phyloP scores from a whole-genome alignment of 1,140 invertebrate genomes.

The Onthophagus taurus region DNA sequence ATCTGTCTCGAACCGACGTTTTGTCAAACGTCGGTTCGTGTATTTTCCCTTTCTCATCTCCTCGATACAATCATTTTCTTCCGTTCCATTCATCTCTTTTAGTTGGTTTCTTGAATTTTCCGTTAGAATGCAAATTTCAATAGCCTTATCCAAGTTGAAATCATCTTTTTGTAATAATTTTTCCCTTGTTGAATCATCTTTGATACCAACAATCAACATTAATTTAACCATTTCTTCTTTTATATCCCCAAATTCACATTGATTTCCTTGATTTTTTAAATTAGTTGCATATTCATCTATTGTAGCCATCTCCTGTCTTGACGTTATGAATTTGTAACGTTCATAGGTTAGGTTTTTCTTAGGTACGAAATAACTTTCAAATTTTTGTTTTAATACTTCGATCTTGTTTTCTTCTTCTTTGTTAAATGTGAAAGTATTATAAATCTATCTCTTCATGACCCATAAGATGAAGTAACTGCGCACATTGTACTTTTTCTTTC shows the following conservation, averaged over 20 bases:
- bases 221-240: neutral
- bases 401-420: constrained; percentile 25
- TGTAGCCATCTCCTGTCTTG: constrained; percentile 11
- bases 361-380: constrained; percentile 21
- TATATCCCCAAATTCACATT: neutral
- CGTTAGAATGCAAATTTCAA: constrained; percentile 10
- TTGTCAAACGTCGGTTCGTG: too few species aligned
- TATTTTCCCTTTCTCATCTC: too few species aligned
- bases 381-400: constrained; percentile 18
- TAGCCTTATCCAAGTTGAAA: constrained; percentile 1
- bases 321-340: constrained; percentile 20
- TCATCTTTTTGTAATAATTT: neutral
- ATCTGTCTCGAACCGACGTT: too few species aligned
- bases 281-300: constrained; percentile 8
- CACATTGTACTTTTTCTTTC: constrained; percentile 25
- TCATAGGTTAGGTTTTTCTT: constrained; percentile 19
- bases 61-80: too few species aligned
- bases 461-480: constrained; percentile 26
- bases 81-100: constrained; percentile 1
- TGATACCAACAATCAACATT: constrained; percentile 1
- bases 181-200: neutral
- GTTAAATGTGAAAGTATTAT: constrained; percentile 27
- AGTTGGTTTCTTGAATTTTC: constrained; percentile 7
- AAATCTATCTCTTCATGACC: constrained; percentile 32
- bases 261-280: constrained; percentile 6